These are phyloP conservation scores for Boloria euphrosyne DNA, from an alignment of 2,888 invertebrate species.

Conservation along the genomic window DNA sequence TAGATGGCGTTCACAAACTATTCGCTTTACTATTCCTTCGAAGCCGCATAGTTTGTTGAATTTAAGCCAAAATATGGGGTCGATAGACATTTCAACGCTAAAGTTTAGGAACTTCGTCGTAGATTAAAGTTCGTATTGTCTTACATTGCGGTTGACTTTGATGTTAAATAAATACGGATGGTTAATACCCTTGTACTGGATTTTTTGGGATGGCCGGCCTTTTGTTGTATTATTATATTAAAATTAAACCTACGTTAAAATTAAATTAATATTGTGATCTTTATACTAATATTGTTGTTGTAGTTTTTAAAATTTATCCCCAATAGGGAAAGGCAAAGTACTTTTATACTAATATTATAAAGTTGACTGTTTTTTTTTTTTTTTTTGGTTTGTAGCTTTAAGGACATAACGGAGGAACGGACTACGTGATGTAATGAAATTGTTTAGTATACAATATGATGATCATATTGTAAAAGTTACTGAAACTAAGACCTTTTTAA, in stretches of 20 bases:
- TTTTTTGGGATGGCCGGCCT: background rate
- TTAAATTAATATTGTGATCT: too few species aligned
- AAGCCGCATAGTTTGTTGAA: conserved; percentile 51
- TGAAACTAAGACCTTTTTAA: too few species aligned
- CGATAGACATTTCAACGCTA: conserved; percentile 45
- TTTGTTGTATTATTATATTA: background rate
- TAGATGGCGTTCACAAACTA: conserved; percentile 66
- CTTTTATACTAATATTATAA: too few species aligned
- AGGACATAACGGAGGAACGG: too few species aligned
- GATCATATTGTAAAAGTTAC: too few species aligned
- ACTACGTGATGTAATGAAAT: too few species aligned
- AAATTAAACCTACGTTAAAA: background rate
- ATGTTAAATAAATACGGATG: conserved; percentile 29
- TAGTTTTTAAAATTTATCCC: too few species aligned
- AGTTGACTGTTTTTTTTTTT: too few species aligned
- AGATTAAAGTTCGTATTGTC: conserved; percentile 56
- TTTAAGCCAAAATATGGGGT: conserved; percentile 62
- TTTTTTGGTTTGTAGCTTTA: too few species aligned
- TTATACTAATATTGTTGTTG: too few species aligned
- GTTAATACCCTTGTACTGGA: conserved; percentile 1
- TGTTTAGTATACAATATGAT: too few species aligned
- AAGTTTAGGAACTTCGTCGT: conserved; percentile 52
- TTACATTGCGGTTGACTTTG: conserved; percentile 39
- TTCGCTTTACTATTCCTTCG: conserved; percentile 31
- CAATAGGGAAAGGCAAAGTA: too few species aligned